Evolutionary conservation across 2,797 vertebrate genomes (phyloP).

Genomic region (Sus cebifrons): DNA sequence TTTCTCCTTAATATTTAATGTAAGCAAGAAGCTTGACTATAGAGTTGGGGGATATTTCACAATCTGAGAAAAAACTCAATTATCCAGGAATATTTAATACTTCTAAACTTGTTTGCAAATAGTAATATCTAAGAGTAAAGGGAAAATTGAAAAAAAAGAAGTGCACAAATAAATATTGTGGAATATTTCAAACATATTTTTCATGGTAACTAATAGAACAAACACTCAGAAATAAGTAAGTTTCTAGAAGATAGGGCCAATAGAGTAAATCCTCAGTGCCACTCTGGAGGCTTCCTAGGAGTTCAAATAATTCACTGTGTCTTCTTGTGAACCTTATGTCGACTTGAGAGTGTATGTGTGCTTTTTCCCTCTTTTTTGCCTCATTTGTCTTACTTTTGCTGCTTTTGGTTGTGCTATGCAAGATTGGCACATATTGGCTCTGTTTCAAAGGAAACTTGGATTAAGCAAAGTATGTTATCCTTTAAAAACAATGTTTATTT

Average conservation of each 20-base stretch:
- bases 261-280: neutral
- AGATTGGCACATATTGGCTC: neutral
- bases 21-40: neutral
- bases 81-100: neutral
- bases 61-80: neutral
- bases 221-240: neutral
- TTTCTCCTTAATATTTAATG: conserved; percentile 15
- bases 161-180: neutral
- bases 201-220: neutral
- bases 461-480: neutral
- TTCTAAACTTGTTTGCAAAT: neutral
- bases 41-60: neutral
- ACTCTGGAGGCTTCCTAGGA: neutral
- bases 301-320: neutral
- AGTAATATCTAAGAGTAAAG: neutral
- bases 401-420: neutral
- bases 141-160: neutral
- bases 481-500: neutral
- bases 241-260: neutral
- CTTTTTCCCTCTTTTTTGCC: neutral
- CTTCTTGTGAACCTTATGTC: neutral
- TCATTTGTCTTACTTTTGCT: neutral
- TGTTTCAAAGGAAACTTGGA: neutral
- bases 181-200: neutral
- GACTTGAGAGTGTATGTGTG: neutral